phyloP scores from a whole-genome alignment of 1,140 invertebrate species.

The Cydia amplana region DNA sequence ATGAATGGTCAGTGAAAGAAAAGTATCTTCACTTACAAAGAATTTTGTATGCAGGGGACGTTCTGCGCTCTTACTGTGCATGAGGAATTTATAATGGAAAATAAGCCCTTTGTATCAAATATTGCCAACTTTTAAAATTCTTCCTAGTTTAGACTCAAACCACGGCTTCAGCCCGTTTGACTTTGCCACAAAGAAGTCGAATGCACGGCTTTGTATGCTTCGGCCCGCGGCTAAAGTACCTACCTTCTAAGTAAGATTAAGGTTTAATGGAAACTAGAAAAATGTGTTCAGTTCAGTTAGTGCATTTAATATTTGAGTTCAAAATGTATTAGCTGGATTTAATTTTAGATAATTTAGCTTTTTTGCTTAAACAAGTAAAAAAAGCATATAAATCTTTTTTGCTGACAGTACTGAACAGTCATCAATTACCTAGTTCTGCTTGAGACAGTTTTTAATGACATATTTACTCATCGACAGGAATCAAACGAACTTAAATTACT shows the following conservation, averaged over 20 bases:
- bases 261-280: neutral
- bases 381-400: too few relatives aligned
- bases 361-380: too few relatives aligned
- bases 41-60: neutral
- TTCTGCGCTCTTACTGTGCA: neutral
- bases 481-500: too few relatives aligned
- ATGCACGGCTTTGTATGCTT: constrained; percentile 8
- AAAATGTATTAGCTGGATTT: too few relatives aligned
- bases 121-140: constrained; percentile 8
- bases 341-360: too few relatives aligned
- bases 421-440: too few relatives aligned
- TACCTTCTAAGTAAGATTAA: neutral
- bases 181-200: constrained; percentile 15
- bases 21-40: neutral
- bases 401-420: too few relatives aligned
- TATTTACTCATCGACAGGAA: too few relatives aligned
- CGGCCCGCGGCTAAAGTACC: neutral
- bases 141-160: neutral
- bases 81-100: constrained; percentile 1
- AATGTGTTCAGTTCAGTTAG: neutral
- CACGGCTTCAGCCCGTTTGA: neutral
- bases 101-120: constrained; percentile 5
- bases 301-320: neutral
- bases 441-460: too few relatives aligned
- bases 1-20: neutral